Conservation (phyloP, 2,888 invertebrate genomes). For the Parapristionchus giblindavisi region DNA sequence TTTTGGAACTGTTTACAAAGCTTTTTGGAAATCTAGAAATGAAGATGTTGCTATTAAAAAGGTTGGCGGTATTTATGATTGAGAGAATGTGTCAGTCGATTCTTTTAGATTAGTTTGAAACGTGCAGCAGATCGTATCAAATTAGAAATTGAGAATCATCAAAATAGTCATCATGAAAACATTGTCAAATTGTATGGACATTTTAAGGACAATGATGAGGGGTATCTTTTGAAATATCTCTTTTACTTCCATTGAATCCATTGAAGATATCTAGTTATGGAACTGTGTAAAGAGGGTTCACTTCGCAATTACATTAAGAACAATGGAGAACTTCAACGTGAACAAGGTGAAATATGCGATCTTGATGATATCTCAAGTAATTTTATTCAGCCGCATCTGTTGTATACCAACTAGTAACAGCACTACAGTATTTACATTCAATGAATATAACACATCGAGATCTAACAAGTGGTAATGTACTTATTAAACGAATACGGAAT, state of each 20-base stretch:
- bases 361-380: not conserved
- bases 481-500: conserved; percentile 7
- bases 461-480: conserved; percentile 33
- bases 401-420: conserved; percentile 17
- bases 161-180: conserved; percentile 9
- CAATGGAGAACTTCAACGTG: not conserved
- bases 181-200: conserved; percentile 31
- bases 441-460: conserved; percentile 18
- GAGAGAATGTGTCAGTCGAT: not conserved
- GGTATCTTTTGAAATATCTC: too few relatives aligned
- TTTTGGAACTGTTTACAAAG: conserved; percentile 28
- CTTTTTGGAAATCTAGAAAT: not conserved
- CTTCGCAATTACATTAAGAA: conserved; percentile 21
- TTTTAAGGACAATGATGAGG: conserved; percentile 9
- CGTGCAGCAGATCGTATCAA: not conserved
- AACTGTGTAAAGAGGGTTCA: conserved; percentile 27
- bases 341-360: not conserved
- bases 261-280: conserved; percentile 33
- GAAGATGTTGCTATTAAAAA: conserved; percentile 28
- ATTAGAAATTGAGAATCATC: conserved; percentile 27
- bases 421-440: conserved; percentile 10
- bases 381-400: not conserved
- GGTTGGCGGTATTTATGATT: not conserved
- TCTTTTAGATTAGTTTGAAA: not conserved
- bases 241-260: not conserved